Base-by-base conservation (phyloP, 2,888 invertebrate species). In the Hirtodrosophila duncani region DNA sequence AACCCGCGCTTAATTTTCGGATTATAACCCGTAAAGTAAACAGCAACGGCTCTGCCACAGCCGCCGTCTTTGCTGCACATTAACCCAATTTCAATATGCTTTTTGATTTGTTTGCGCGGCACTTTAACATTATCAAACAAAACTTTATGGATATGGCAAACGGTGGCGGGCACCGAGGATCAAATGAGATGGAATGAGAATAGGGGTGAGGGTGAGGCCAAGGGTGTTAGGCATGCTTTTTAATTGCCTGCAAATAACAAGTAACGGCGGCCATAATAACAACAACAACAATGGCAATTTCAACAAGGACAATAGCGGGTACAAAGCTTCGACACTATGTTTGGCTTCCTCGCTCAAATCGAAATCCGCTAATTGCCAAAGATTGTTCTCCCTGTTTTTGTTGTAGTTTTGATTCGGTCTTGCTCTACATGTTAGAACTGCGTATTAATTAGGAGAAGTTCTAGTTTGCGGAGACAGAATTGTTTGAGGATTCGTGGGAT, bases 81-180 rank as follows among this genome's bases (percentile, higher is more conserved):
- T 82, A 82, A 81, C 83, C 81, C 83, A 82, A 67, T 79, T 82
- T 71, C 81, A 80, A 81, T 82, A 74, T 79, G 81, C 80, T 81
- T 78, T 84, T 81, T 84, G 82, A 82, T 83, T 85, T 85, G 84
- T 85, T 85, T 85, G 81, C 68, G 57, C 69, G 80, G 69, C 83
- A 83, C 83, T 84, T 84, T 82, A 84, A 82, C 80, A 82, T 72
- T 83, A 84, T 83, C 80, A 83, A 83, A 83, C 72, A 75, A 58
- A 78, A 78, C 66, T 83, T 82, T 79, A 67, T 65, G 63, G 63
- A 37, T 20, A 6, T 7, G 20, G 7, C 4, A 20, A 20, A n/a
- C 10, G n/a, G 37, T 2, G 14, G 14, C 26, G 38, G 26, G 4
- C 2, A 2, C 3, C 11, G 11, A 2, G 11, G 3, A 11, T 11